Conservation (phyloP, 2,797 vertebrate genomes). For the Anguilla marmorata region DNA sequence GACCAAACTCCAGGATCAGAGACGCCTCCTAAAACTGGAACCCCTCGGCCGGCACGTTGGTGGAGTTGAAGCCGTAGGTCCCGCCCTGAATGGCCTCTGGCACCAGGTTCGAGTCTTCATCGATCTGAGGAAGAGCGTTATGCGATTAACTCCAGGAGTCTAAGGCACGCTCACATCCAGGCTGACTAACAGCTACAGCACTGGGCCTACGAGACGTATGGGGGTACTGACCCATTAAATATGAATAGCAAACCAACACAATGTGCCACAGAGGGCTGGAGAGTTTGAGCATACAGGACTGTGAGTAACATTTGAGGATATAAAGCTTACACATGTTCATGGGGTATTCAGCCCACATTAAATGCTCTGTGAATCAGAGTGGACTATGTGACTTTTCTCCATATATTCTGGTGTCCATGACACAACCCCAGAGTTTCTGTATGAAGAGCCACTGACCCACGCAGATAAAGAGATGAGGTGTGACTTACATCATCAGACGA, state of each 20-base stretch:
- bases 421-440: background rate
- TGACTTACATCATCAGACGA: slow-evolving; percentile 93
- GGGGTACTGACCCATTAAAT: background rate
- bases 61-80: slow-evolving; percentile 97
- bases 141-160: background rate
- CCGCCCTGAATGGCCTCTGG: slow-evolving; percentile 96
- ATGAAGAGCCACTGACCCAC: no score
- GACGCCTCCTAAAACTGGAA: slow-evolving; percentile 97
- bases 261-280: no score
- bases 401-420: background rate
- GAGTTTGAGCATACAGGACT: background rate
- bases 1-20: slow-evolving; percentile 87
- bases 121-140: slow-evolving; percentile 75
- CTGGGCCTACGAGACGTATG: background rate
- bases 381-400: background rate
- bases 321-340: background rate
- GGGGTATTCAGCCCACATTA: background rate
- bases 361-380: background rate
- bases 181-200: background rate
- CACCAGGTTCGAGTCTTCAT: slow-evolving; percentile 97
- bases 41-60: slow-evolving; percentile 98
- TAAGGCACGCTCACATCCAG: background rate
- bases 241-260: background rate
- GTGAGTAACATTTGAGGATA: background rate
- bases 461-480: background rate